A percentile compares a stretch with the other conserved stretches of the same genome.
phyloP scores from a whole-genome alignment of 64 coral and sea anemone genomes.

The Porites australiensis region DNA sequence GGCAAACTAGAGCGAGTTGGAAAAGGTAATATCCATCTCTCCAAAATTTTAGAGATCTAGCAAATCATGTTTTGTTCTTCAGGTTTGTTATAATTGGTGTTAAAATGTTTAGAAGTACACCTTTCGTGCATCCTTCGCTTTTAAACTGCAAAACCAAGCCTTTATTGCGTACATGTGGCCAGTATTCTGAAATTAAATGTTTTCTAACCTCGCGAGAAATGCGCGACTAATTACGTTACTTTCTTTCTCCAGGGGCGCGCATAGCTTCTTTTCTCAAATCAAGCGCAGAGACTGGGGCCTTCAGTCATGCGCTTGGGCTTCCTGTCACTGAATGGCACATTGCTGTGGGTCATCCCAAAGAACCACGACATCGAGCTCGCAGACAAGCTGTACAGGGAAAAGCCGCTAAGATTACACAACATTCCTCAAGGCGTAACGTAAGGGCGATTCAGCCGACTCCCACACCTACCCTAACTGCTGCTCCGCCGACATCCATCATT shows the following conservation, averaged over 20 bases:
- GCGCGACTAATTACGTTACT: background rate
- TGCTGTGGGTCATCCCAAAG: slow-evolving; percentile 85
- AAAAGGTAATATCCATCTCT: too few species aligned
- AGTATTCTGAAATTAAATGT: too few species aligned
- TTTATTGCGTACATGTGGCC: too few species aligned
- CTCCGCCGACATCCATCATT: slow-evolving; percentile 49
- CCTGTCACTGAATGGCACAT: slow-evolving; percentile 89
- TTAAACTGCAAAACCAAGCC: too few species aligned
- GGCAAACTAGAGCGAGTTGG: too few species aligned
- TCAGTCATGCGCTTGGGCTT: slow-evolving; percentile 64
- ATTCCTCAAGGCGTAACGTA: slow-evolving; percentile 28
- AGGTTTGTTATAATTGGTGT: too few species aligned
- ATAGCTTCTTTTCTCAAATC: slow-evolving; percentile 86
- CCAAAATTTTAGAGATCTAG: too few species aligned
- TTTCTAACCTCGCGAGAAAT: too few species aligned
- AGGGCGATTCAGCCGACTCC: slow-evolving; percentile 65
- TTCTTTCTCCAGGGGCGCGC: slow-evolving; percentile 70
- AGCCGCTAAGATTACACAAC: slow-evolving; percentile 32
- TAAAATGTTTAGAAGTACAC: too few species aligned
- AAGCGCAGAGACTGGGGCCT: slow-evolving; percentile 81
- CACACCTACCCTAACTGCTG: slow-evolving; percentile 71
- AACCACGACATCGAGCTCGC: slow-evolving; percentile 61
- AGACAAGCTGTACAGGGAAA: slow-evolving; percentile 59
- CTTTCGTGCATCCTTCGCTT: too few species aligned
- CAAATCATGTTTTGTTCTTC: too few species aligned